These are phyloP conservation scores for Tolmerus cingulatus DNA, from an alignment of 2,888 invertebrate species.

Conservation along the genomic window DNA sequence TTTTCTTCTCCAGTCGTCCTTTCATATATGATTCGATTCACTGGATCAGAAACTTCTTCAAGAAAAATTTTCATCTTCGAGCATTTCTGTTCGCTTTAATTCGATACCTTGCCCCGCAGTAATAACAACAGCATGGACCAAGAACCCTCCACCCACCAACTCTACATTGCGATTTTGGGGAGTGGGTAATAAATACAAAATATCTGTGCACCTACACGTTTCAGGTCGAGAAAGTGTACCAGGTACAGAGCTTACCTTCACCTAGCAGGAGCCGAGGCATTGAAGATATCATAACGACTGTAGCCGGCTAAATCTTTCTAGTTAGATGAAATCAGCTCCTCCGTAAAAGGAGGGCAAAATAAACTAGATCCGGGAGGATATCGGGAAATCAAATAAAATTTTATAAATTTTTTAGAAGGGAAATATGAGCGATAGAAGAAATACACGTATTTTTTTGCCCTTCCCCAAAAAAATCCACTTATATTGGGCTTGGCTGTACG, in stretches of 20 bases:
- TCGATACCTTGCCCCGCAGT: background rate
- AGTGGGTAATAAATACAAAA: background rate
- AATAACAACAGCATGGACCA: background rate
- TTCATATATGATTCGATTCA: slow-evolving; percentile 16
- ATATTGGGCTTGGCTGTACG: background rate
- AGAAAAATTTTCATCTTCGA: background rate
- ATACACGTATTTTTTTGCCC: background rate
- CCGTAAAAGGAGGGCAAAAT: background rate
- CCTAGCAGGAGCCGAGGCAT: background rate
- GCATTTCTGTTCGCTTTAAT: background rate
- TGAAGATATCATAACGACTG: slow-evolving; percentile 11
- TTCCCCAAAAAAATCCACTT: background rate
- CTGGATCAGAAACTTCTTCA: background rate
- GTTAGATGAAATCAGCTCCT: background rate
- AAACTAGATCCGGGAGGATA: background rate
- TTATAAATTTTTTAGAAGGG: background rate
- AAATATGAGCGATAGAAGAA: background rate
- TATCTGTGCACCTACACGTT: background rate
- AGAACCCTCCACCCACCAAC: background rate
- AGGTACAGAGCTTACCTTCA: background rate
- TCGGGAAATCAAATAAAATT: background rate
- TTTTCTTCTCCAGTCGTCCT: background rate
- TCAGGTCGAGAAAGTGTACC: background rate
- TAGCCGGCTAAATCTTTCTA: background rate
- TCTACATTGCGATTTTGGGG: background rate